A percentile compares a stretch with the other conserved stretches of the same genome.
Conservation (phyloP, 2,888 invertebrate species). For the Bembecia ichneumoniformis region DNA sequence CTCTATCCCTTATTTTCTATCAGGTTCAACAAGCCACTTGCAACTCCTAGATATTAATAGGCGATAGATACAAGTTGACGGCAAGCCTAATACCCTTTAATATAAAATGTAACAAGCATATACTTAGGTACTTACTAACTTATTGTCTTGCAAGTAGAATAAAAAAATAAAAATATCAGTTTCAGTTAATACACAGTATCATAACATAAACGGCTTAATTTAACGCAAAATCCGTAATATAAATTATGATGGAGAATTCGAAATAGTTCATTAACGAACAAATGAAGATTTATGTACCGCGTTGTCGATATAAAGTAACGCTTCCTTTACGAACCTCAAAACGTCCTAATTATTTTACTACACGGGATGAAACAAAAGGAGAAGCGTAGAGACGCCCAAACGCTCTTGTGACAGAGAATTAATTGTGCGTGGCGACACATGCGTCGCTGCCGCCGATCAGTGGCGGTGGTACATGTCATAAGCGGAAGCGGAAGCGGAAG, state of each 20-base stretch:
- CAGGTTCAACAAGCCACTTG: too few relatives aligned
- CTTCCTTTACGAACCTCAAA: conserved; percentile 71
- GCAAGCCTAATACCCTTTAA: too few relatives aligned
- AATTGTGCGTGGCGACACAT: conserved; percentile 69
- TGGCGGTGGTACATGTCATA: conserved; percentile 18
- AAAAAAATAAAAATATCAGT: too few relatives aligned
- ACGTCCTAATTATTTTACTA: conserved; percentile 72
- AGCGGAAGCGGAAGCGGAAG: conserved; percentile 19
- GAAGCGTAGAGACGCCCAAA: conserved; percentile 65
- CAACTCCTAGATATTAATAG: too few relatives aligned
- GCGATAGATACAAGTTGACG: too few relatives aligned
- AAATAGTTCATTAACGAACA: conserved; percentile 59
- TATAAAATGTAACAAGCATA: too few relatives aligned
- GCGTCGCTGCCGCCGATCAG: conserved; percentile 17
- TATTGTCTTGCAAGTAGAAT: too few relatives aligned
- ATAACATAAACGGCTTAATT: not conserved
- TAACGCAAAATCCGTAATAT: not conserved
- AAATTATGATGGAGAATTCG: conserved; percentile 5
- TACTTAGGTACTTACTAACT: too few relatives aligned
- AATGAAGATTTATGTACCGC: conserved; percentile 70
- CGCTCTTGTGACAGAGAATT: conserved; percentile 71
- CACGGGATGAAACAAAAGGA: conserved; percentile 59
- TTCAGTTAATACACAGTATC: too few relatives aligned
- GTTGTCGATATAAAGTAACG: conserved; percentile 71
- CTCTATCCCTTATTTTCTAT: too few relatives aligned